These are phyloP conservation scores for Xylocopa sonorina DNA, from an alignment of 1,140 invertebrate species.

Conservation along the genomic window DNA sequence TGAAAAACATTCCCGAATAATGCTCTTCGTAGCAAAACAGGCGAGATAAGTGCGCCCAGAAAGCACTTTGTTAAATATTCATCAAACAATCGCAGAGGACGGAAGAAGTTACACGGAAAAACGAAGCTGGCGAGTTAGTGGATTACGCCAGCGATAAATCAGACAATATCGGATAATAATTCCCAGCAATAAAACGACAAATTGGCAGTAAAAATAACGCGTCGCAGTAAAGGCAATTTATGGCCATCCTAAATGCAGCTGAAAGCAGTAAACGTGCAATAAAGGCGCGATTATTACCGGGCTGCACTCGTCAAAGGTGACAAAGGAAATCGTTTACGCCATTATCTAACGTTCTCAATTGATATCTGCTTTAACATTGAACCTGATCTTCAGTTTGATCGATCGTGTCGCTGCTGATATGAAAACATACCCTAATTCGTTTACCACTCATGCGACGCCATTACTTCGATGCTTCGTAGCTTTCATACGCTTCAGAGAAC, in stretches of 20 bases:
- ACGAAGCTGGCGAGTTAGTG: neutral
- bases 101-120: too few species aligned
- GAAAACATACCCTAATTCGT: too few species aligned
- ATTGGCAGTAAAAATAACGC: slow-evolving; percentile 38
- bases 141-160: slow-evolving; percentile 9
- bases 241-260: neutral
- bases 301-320: neutral
- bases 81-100: neutral
- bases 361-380: neutral
- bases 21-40: too few species aligned
- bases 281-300: slow-evolving; percentile 14
- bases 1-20: neutral
- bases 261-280: slow-evolving; percentile 22
- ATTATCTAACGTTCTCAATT: neutral
- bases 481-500: too few species aligned
- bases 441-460: too few species aligned
- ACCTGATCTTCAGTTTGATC: neutral
- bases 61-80: too few species aligned
- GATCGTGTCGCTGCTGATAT: too few species aligned
- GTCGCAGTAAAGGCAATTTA: slow-evolving; percentile 30
- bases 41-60: too few species aligned
- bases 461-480: too few species aligned
- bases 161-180: slow-evolving; percentile 16
- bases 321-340: neutral
- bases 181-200: slow-evolving; percentile 34